phyloP scores from a whole-genome alignment of 1,140 invertebrate species.

The Papilio machaon region DNA sequence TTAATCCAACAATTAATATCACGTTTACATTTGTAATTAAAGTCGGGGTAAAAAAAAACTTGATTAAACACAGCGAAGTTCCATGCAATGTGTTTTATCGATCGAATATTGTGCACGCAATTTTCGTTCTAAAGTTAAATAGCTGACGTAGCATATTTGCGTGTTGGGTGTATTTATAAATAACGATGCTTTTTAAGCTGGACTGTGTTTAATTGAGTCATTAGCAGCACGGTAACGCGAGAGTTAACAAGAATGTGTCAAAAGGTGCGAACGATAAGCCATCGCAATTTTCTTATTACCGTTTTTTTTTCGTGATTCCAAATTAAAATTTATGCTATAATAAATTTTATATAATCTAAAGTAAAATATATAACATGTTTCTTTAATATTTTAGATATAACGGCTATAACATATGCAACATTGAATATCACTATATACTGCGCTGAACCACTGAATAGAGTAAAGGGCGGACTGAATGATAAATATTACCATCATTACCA shows the following conservation, averaged over 20 bases:
- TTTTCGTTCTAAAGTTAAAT: constrained; percentile 22
- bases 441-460: too few species aligned
- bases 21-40: constrained; percentile 61
- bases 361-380: too few species aligned
- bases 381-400: too few species aligned
- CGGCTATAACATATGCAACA: too few species aligned
- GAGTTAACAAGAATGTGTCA: constrained; percentile 58
- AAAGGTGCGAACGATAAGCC: constrained; percentile 64
- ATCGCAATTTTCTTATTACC: constrained; percentile 63
- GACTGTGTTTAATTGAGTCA: constrained; percentile 62
- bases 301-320: constrained; percentile 24
- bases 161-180: constrained; percentile 35
- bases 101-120: constrained; percentile 35
- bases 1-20: constrained; percentile 60
- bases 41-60: constrained; percentile 42
- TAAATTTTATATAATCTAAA: not conserved
- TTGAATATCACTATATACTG: too few species aligned
- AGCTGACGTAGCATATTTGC: constrained; percentile 18
- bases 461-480: too few species aligned
- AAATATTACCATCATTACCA: too few species aligned
- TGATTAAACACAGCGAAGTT: constrained; percentile 39
- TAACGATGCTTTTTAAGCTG: constrained; percentile 39
- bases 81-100: constrained; percentile 38
- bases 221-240: constrained; percentile 61
- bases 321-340: constrained; percentile 10